Conservation (phyloP, 1,140 invertebrate genomes). For the Drosophila santomea region DNA sequence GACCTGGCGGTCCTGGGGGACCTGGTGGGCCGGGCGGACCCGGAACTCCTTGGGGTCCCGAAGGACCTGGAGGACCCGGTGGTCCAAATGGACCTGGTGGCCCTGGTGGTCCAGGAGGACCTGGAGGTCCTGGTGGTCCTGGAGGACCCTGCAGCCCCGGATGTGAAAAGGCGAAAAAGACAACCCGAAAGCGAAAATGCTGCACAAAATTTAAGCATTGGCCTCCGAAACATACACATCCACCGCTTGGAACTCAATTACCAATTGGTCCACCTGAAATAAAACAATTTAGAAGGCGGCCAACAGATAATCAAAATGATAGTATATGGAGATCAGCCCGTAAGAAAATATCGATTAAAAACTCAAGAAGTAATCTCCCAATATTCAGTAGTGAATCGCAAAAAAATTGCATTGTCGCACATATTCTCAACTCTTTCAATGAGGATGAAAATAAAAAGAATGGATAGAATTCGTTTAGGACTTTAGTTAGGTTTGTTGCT, state of each 20-base stretch:
- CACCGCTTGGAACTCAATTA: background rate
- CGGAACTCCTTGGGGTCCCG: constrained; percentile 2
- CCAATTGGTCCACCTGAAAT: background rate
- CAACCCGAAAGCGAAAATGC: background rate
- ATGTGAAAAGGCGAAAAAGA: background rate
- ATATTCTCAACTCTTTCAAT: constrained; percentile 1
- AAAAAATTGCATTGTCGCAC: background rate
- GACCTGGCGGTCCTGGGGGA: background rate
- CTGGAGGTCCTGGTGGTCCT: background rate
- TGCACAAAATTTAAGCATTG: background rate
- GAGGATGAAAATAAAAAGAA: background rate
- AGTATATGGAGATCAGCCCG: background rate
- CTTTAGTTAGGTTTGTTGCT: no score
- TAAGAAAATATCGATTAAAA: background rate
- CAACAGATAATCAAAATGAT: background rate
- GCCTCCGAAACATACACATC: background rate
- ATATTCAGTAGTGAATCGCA: background rate
- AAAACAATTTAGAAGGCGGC: background rate
- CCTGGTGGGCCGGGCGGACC: constrained; percentile 2
- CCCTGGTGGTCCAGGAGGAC: background rate
- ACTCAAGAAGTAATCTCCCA: background rate
- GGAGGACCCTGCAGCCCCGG: background rate
- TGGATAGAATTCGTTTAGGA: background rate
- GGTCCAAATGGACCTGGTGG: constrained; percentile 1
- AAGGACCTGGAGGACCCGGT: constrained; percentile 1